Conservation (phyloP, 35 echinoderm and acorn worm genomes). For the Amphiura filiformis region DNA sequence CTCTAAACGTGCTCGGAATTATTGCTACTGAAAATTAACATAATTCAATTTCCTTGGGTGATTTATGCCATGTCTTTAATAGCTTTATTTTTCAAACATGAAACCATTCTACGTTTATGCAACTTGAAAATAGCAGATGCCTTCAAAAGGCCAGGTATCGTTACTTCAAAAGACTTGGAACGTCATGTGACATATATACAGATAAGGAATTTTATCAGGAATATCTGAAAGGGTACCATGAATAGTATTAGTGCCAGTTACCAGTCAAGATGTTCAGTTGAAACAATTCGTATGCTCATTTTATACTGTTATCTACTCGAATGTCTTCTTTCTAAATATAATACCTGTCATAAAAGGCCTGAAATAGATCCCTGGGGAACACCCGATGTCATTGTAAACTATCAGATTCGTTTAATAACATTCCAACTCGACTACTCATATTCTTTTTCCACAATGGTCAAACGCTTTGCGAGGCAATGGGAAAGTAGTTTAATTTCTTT, state of each 20-base stretch:
- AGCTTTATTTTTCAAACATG: too few relatives aligned
- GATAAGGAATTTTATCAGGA: neutral
- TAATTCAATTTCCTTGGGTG: too few relatives aligned
- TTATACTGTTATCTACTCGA: conserved; percentile 1
- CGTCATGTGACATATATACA: too few relatives aligned
- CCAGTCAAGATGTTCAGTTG: neutral
- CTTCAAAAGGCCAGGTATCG: too few relatives aligned
- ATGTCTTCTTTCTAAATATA: neutral
- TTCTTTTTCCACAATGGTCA: neutral
- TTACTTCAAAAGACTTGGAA: too few relatives aligned
- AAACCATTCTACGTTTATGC: too few relatives aligned
- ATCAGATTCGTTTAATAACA: conserved; percentile 15
- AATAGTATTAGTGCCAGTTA: neutral
- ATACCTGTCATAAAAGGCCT: neutral
- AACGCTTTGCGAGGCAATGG: neutral
- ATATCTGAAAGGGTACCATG: neutral
- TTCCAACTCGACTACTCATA: neutral
- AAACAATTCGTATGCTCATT: neutral
- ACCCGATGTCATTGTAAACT: neutral
- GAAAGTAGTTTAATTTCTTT: neutral
- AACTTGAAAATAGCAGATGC: too few relatives aligned
- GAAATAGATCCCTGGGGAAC: conserved; percentile 8
- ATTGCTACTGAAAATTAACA: too few relatives aligned
- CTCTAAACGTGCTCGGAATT: too few relatives aligned
- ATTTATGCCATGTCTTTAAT: too few relatives aligned